phyloP scores from a whole-genome alignment of 2,888 invertebrate species.

The Netelia inedita region DNA sequence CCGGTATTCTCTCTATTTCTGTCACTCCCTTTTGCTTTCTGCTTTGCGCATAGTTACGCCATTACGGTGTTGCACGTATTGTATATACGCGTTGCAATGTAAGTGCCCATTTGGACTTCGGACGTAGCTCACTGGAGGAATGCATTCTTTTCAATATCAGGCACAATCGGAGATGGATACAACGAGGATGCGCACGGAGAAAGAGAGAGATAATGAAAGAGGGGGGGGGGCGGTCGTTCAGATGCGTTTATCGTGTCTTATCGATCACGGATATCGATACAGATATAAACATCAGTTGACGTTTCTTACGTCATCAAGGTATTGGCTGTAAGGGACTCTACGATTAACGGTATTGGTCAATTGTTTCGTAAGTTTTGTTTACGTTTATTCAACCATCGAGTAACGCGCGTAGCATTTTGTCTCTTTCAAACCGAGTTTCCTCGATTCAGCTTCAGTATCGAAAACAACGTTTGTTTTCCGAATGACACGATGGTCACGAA shows the following conservation, averaged over 20 bases:
- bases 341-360: slow-evolving; percentile 3
- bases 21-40: not conserved
- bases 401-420: too few relatives aligned
- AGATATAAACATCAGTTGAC: not conserved
- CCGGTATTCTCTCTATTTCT: slow-evolving; percentile 7
- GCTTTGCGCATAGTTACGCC: slow-evolving; percentile 51
- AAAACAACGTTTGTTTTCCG: too few relatives aligned
- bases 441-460: too few relatives aligned
- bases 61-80: slow-evolving; percentile 9
- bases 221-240: slow-evolving; percentile 14
- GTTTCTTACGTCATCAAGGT: slow-evolving; percentile 44
- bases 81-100: not conserved
- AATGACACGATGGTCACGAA: not conserved
- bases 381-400: not conserved
- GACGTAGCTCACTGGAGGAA: slow-evolving; percentile 23
- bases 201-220: not conserved
- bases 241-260: slow-evolving; percentile 2
- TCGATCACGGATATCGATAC: not conserved
- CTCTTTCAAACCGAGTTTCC: too few relatives aligned
- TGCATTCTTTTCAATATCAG: slow-evolving; percentile 50
- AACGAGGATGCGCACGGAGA: slow-evolving; percentile 13
- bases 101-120: slow-evolving; percentile 52
- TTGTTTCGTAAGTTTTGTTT: not conserved
- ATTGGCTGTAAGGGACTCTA: not conserved
- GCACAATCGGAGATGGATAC: slow-evolving; percentile 31